Base-by-base conservation (phyloP, 1,140 invertebrate species). In the Atta texana region DNA sequence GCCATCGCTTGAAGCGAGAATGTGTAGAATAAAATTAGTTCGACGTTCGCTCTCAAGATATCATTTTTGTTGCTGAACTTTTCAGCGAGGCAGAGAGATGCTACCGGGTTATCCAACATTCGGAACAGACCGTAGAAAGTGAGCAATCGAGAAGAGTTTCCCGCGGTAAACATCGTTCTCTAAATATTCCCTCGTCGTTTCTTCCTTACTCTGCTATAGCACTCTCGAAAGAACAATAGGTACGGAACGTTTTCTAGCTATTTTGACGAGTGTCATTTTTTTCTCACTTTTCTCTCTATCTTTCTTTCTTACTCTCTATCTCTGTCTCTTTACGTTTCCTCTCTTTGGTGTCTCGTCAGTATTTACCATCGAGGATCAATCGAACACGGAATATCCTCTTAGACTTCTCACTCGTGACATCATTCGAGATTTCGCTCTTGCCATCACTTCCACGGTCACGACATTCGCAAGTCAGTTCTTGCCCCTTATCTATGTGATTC, bases 401-500 rank as follows among this genome's bases (percentile, higher is more conserved):
- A 82, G 68, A 55, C 28, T 64, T 49, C 39, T 63, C 57, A 39
- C 69, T 85, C 49, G 57, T 51, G 77, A 55, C 80, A 53, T 59
- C 18, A n/a, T 71, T 84, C 49, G 49, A 69, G 77, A 72, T 87
- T 53, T 85, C 84, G 86, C 21, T 85, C 31, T 49, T 69, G 55
- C 71, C 63, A 61, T 76, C 87, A 88, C 81, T 85, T 82, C 78
- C 51, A 84, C 86, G 69, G 55, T 55, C 76, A 61, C 81, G 89
- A 66, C 66, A 68, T 66, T 87, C 69, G 61, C 86, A 75, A 69
- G 69, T 75, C 78, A 55, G 63, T 87, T 84, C 78, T 87, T 75
- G 81, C 80, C 12, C 28, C 81, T 87, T 87, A 87, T 87, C 86
- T 85, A 59, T 75, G 66, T 69, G 86, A 71, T 85, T 87, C 86